Conservation (phyloP, 2,888 invertebrate genomes). For the Metellina segmentata region DNA sequence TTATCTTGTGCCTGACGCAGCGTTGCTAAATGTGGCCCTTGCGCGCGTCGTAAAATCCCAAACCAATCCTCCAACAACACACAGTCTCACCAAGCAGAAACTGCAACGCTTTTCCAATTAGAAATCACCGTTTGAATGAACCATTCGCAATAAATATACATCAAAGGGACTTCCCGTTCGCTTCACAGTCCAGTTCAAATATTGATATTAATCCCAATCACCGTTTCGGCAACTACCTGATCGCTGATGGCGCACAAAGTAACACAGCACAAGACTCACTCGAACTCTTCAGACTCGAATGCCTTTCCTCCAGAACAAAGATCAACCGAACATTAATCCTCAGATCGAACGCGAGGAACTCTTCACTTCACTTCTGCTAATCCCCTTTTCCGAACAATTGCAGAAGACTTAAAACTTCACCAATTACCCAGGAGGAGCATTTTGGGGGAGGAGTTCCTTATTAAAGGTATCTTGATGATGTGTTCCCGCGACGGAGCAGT, state of each 20-base stretch:
- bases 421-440: not conserved
- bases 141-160: not conserved
- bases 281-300: no score
- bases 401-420: not conserved
- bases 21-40: no score
- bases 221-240: no score
- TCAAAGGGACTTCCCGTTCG: not conserved
- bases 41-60: no score
- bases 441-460: not conserved
- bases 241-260: no score
- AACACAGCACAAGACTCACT: no score
- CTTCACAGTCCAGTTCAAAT: not conserved
- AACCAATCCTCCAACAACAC: no score
- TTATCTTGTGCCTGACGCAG: no score
- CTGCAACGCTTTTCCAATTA: no score
- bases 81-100: no score
- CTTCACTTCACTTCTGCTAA: slow-evolving; percentile 1
- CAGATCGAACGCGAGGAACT: not conserved
- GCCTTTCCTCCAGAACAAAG: not conserved
- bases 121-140: no score
- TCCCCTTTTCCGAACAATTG: slow-evolving; percentile 5
- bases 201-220: not conserved
- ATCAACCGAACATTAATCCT: not conserved
- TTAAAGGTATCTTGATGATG: not conserved
- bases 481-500: not conserved